Base-by-base conservation (phyloP, 2,888 invertebrate genomes). In the Macrosoma leucophasiata region DNA sequence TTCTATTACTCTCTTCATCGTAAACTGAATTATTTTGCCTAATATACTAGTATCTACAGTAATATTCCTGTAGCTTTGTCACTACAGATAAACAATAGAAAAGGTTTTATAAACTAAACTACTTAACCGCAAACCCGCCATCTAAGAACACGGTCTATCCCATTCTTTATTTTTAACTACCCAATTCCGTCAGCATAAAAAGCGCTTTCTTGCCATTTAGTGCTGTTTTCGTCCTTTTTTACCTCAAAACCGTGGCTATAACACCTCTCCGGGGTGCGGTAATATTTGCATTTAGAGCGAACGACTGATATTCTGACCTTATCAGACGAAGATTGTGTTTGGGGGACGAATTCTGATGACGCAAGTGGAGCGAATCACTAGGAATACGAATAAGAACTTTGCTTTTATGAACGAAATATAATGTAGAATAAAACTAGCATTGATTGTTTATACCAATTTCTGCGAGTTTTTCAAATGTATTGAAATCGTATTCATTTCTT, bases 211-310 rank as follows among this genome's bases (percentile, higher is more conserved):
- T 72, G 65, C 75, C 70, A 76, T 77, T 79, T 75, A 75, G 69
- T 72, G 68, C 63, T 72, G 70, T 73, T 76, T 75, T 74, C 74
- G 72, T 77, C 74, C 74, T 75, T 74, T 70, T 71, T 70, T 74
- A 71, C 74, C 74, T 72, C 73, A 72, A 76, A 76, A 75, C 73
- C 72, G 68, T 67, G 60, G 72, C 72, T 64, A 69, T 78, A 78
- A 77, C 73, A 74, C 77, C 77, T 74, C 82, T 77, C 81, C 47
- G 41, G 79, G 77, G 81, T 63, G 68, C 78, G 68, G 74, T 81
- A 64, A 72, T 77, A 82, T 81, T 82, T 79, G 81, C 82, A 82
- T 82, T 81, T 82, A 82, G 77, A 82, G 70, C 77, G 81, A 79
- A 74, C 75, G 73, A 72, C 71, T 76, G 77, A 76, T 78, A 77